Conservation (phyloP, 2,797 vertebrate genomes). For the Dallia pectoralis region DNA sequence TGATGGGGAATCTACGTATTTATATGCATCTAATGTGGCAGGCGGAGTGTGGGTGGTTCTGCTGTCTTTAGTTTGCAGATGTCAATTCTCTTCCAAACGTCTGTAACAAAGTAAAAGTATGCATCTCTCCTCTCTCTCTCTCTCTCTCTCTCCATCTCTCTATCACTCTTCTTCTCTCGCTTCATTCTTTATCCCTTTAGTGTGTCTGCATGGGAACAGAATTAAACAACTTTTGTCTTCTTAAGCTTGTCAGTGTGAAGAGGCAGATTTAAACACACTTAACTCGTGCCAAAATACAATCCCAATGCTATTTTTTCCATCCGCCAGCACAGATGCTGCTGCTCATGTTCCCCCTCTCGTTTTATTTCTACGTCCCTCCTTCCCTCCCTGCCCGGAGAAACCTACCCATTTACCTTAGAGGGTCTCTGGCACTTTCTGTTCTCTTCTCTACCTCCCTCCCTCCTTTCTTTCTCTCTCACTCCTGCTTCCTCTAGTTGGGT, state of each 20-base stretch:
- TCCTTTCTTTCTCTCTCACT: not conserved
- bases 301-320: conserved; percentile 63
- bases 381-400: conserved; percentile 29
- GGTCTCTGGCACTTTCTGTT: conserved; percentile 7
- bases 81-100: conserved; percentile 82
- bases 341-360: conserved; percentile 39
- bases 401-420: conserved; percentile 18
- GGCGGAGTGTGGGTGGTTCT: conserved; percentile 81
- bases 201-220: conserved; percentile 78
- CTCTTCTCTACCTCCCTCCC: not conserved
- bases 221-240: conserved; percentile 86
- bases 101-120: conserved; percentile 80
- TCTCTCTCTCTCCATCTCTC: conserved; percentile 24
- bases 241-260: conserved; percentile 80
- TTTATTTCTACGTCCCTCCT: conserved; percentile 27
- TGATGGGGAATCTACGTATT: conserved; percentile 34
- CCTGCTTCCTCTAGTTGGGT: not conserved
- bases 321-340: conserved; percentile 67
- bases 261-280: conserved; percentile 79
- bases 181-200: conserved; percentile 76
- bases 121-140: conserved; percentile 62
- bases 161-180: conserved; percentile 44
- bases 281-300: conserved; percentile 75
- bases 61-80: conserved; percentile 81
- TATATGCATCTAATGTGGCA: conserved; percentile 71